phyloP scores from a whole-genome alignment of 2,888 invertebrate species.

The Myopa testacea region DNA sequence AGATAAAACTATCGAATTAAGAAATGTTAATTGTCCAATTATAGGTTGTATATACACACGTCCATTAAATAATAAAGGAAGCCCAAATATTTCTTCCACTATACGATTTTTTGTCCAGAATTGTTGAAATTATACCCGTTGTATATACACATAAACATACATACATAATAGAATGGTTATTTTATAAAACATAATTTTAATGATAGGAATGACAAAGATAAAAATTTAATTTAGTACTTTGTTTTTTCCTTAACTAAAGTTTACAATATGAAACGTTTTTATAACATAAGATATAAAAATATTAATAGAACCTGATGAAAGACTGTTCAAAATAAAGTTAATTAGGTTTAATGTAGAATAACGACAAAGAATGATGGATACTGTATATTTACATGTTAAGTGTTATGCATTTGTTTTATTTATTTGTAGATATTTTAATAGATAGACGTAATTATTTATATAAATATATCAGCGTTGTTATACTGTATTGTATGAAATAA shows the following conservation, averaged over 20 bases:
- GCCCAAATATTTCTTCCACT: too few relatives aligned
- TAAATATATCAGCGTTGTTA: too few relatives aligned
- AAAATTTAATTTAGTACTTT: slow-evolving; percentile 7
- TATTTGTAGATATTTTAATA: slow-evolving; percentile 38
- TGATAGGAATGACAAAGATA: not conserved
- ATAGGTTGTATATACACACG: too few relatives aligned
- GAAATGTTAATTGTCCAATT: too few relatives aligned
- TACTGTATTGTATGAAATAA: too few relatives aligned
- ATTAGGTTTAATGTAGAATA: slow-evolving; percentile 44
- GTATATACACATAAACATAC: not conserved
- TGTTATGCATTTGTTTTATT: slow-evolving; percentile 52
- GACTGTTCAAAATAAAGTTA: slow-evolving; percentile 58
- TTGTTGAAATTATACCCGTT: too few relatives aligned
- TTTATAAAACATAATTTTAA: not conserved
- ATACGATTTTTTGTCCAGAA: too few relatives aligned
- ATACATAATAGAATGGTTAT: not conserved
- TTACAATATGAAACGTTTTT: slow-evolving; percentile 22
- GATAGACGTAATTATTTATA: not conserved
- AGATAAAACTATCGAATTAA: too few relatives aligned
- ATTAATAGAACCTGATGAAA: slow-evolving; percentile 59
- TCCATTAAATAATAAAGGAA: too few relatives aligned
- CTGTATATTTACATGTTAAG: slow-evolving; percentile 47
- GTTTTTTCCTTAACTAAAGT: slow-evolving; percentile 11
- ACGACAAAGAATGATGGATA: slow-evolving; percentile 27
- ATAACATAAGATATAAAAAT: slow-evolving; percentile 26